phyloP scores from a whole-genome alignment of 2,888 invertebrate genomes.

The Tipula lateralis region DNA sequence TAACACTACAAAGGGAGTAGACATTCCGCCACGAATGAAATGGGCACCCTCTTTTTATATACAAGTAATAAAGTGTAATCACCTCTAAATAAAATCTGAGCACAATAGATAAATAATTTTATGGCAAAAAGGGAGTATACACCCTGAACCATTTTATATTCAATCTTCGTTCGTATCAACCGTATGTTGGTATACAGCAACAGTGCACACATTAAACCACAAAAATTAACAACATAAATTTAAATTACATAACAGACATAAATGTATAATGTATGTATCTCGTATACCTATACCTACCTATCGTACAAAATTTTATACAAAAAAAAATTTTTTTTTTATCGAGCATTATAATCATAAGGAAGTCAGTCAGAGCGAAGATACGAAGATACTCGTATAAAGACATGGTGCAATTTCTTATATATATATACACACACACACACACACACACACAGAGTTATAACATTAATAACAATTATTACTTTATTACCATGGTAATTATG shows the following conservation, averaged over 20 bases:
- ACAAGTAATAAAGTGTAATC: neutral
- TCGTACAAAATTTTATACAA: neutral
- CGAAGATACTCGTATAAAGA: neutral
- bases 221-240: neutral
- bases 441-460: neutral
- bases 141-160: neutral
- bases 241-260: neutral
- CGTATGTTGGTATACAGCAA: too few relatives aligned
- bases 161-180: neutral
- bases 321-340: neutral
- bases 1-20: too few relatives aligned
- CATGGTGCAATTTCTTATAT: neutral
- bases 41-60: neutral
- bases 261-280: neutral
- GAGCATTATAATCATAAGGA: slow-evolving; percentile 19
- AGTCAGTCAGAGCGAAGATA: neutral
- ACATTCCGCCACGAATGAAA: too few relatives aligned
- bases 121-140: neutral
- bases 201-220: neutral
- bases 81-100: neutral
- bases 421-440: too few relatives aligned
- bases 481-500: slow-evolving; percentile 11
- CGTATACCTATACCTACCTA: neutral
- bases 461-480: slow-evolving; percentile 24
- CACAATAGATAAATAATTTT: neutral